phyloP scores from a whole-genome alignment of 2,113 vertebrate species.

The Cervus canadensis region DNA sequence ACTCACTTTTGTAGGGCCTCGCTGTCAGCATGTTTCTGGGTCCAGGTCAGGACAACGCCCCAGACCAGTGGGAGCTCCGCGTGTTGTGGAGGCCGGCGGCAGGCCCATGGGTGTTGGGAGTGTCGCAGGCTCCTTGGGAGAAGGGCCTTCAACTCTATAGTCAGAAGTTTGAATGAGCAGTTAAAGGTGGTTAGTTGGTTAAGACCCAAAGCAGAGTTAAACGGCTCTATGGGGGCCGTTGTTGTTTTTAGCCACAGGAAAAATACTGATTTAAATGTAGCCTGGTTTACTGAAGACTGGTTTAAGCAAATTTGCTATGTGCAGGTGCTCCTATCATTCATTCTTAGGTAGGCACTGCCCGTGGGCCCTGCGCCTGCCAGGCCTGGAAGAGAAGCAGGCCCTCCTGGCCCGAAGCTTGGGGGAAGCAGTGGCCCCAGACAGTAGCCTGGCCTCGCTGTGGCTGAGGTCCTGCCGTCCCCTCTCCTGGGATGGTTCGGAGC shows the following conservation, averaged over 20 bases:
- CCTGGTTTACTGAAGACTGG: neutral
- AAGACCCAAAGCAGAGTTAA: neutral
- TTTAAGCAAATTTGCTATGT: constrained; percentile 54
- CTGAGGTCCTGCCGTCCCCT: neutral
- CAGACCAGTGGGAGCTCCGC: fast-evolving
- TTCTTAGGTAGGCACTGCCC: neutral
- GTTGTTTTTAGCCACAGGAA: constrained; percentile 31
- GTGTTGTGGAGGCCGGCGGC: too few species aligned
- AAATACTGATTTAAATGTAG: neutral
- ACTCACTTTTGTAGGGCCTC: neutral
- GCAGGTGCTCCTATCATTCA: neutral
- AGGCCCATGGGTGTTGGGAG: fast-evolving
- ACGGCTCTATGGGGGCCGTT: neutral
- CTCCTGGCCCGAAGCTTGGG: neutral
- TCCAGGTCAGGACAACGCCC: neutral
- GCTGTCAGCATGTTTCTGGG: neutral
- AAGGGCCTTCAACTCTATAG: neutral
- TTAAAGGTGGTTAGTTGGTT: neutral
- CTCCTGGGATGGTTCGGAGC: neutral
- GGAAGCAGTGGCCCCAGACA: neutral
- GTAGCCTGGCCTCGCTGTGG: neutral
- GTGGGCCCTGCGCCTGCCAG: neutral
- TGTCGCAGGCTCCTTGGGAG: neutral
- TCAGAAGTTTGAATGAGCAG: neutral
- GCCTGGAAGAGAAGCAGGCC: constrained; percentile 58